Percentiles rank a stretch among this genome's conserved stretches.
phyloP scores from a whole-genome alignment of 2,888 invertebrate species.

The Choristoneura rosaceana region DNA sequence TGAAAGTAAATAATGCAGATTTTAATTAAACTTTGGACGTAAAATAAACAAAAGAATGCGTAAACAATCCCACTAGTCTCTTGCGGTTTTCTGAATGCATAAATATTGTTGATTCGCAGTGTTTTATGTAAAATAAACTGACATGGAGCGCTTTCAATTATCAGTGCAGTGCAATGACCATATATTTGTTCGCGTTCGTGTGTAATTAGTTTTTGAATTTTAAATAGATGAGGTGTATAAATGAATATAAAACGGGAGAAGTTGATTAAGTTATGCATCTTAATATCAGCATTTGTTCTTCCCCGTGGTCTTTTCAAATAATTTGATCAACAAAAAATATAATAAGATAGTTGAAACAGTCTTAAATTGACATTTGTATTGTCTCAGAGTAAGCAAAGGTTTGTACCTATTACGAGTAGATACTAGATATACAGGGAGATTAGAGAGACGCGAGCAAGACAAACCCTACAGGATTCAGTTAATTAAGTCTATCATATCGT shows the following conservation, averaged over 20 bases:
- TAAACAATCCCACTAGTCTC: neutral
- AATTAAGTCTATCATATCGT: too few species aligned
- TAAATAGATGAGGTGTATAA: neutral
- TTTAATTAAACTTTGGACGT: neutral
- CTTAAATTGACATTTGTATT: too few species aligned
- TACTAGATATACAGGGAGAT: too few species aligned
- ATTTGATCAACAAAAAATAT: too few species aligned
- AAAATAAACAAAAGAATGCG: neutral
- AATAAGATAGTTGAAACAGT: too few species aligned
- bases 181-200: conserved; percentile 5
- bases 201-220: neutral
- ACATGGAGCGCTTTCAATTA: conserved; percentile 27
- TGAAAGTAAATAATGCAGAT: neutral
- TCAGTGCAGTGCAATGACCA: conserved; percentile 5
- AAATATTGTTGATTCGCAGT: conserved; percentile 28
- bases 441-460: too few species aligned
- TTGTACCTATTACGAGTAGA: too few species aligned
- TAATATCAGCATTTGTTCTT: too few species aligned
- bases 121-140: conserved; percentile 31
- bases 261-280: too few species aligned
- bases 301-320: too few species aligned
- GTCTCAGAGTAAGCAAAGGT: too few species aligned
- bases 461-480: too few species aligned
- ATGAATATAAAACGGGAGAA: neutral
- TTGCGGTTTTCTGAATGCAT: conserved; percentile 18